Evolutionary conservation across 2,888 invertebrate genomes (phyloP).

Genomic region (Gastracanthus pulcherrimus): DNA sequence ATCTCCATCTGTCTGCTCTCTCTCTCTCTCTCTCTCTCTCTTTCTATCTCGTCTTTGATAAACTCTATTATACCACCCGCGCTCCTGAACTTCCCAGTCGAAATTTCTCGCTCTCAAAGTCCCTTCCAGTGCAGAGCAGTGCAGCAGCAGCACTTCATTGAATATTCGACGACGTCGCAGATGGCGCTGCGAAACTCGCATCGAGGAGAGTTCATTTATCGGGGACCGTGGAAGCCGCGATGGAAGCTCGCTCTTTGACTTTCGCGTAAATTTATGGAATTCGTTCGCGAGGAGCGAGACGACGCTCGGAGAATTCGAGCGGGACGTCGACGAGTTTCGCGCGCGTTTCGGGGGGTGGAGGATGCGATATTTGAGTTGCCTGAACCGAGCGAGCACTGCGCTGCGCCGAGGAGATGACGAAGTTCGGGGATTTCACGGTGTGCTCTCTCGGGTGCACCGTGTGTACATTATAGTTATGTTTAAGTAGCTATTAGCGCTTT

Average conservation of each 20-base stretch:
- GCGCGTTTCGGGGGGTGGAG: too few species aligned
- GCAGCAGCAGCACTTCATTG: slow-evolving; percentile 25
- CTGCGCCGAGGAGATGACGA: too few species aligned
- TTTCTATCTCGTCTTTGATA: too few species aligned
- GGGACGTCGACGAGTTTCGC: too few species aligned
- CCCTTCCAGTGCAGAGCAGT: too few species aligned
- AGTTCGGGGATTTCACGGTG: too few species aligned
- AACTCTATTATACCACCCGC: too few species aligned
- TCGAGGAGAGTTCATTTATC: neutral
- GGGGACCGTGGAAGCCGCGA: too few species aligned
- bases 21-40: too few species aligned
- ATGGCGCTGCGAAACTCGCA: neutral
- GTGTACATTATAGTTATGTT: neutral
- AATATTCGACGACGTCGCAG: slow-evolving; percentile 19
- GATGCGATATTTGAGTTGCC: neutral
- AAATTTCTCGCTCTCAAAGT: neutral
- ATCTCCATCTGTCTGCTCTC: too few species aligned
- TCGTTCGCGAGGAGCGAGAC: neutral
- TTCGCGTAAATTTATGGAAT: slow-evolving; percentile 21
- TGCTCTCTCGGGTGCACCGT: neutral
- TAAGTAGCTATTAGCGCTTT: slow-evolving; percentile 37
- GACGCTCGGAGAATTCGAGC: too few species aligned
- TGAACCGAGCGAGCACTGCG: too few species aligned
- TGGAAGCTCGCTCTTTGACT: slow-evolving; percentile 15
- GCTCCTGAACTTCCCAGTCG: neutral